Base-by-base conservation (phyloP, 2,113 vertebrate genomes). In the Emydocephalus ijimae region DNA sequence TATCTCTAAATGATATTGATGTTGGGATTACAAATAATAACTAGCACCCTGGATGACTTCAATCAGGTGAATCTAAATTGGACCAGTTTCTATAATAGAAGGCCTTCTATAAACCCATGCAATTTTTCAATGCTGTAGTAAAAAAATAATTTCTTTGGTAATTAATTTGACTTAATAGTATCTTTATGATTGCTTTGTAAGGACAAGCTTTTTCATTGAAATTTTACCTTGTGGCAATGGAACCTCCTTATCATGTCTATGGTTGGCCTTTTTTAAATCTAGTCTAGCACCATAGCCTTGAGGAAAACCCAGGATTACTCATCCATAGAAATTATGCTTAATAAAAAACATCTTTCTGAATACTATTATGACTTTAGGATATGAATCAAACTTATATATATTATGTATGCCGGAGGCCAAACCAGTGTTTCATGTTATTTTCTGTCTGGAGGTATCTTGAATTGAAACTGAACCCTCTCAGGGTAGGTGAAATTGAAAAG, bases 291-390 rank as follows among this genome's bases (percentile, higher is more conserved):
- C 89, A 14, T 64, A 74, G 90, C 94, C 95, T 96, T 85, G 96
- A 96, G 90, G 54, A 85, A 9, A 85, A 24, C 21, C 34, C 94
- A 87, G 61, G 91, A 39, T 91, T 95, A 92, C 91, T 96, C 88
- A 90, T 91, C 91, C 93, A 24, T 43, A 87, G 91, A 54, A 95
- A 94, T 96, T 96, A 92, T 85, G 92, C 95, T 86, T 93, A 93
- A 93, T 59, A 96, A 93, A 91, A 50, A 86, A 59, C 48, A 94
- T 95, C 94, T 93, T 94, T 89, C 90, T 90, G 74, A 94, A 81
- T 90, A 95, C 64, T 89, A 94, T 24, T 91, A 96, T 94, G 92
- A 34, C 50, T 88, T 86, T 93, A 85, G 29, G 94, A 94, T 54
- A n/a, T 54, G 6, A 90, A 93, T 91, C 94, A 94, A 96, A 87